phyloP scores from a whole-genome alignment of 2,888 invertebrate species.

The Chrysopilus asiliformis region DNA sequence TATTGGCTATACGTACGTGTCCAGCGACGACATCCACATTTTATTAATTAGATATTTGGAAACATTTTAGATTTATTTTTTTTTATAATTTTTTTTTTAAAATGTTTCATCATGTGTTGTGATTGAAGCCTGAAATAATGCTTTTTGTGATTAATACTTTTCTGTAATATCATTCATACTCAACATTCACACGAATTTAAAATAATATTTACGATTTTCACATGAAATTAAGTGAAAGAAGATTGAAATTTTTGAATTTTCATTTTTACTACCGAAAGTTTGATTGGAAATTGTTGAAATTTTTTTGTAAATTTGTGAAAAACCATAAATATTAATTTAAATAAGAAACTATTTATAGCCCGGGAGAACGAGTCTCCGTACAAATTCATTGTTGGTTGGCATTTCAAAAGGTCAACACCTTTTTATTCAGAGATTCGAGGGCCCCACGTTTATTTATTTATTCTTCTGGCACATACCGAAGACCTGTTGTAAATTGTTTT shows the following conservation, averaged over 20 bases:
- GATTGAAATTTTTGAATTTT: too few species aligned
- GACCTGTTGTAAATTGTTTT: conserved; percentile 14
- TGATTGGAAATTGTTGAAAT: too few species aligned
- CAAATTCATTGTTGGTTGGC: too few species aligned
- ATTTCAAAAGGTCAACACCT: too few species aligned
- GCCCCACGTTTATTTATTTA: too few species aligned
- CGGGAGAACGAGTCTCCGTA: conserved; percentile 12
- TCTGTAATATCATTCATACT: conserved; percentile 22
- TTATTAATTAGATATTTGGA: conserved; percentile 5
- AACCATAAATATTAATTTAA: too few species aligned
- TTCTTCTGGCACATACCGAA: conserved; percentile 8
- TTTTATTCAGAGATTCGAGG: too few species aligned
- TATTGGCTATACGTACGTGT: conserved; percentile 23
- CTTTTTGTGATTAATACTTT: conserved; percentile 25
- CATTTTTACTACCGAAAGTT: too few species aligned
- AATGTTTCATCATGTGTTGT: conserved; percentile 17
- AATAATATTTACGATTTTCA: conserved; percentile 11
- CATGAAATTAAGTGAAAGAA: too few species aligned
- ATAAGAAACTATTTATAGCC: conserved; percentile 12
- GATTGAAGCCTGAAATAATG: conserved; percentile 24
- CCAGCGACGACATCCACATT: conserved; percentile 16
- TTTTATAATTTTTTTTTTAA: conserved; percentile 15
- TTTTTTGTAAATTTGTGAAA: too few species aligned
- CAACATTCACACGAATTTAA: conserved; percentile 21
- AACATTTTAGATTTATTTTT: conserved; percentile 6